Evolutionary conservation across 2,888 invertebrate genomes (phyloP), one percentile per base, ranked within the genome.

Genomic region (Pollenia amentaria): DNA sequence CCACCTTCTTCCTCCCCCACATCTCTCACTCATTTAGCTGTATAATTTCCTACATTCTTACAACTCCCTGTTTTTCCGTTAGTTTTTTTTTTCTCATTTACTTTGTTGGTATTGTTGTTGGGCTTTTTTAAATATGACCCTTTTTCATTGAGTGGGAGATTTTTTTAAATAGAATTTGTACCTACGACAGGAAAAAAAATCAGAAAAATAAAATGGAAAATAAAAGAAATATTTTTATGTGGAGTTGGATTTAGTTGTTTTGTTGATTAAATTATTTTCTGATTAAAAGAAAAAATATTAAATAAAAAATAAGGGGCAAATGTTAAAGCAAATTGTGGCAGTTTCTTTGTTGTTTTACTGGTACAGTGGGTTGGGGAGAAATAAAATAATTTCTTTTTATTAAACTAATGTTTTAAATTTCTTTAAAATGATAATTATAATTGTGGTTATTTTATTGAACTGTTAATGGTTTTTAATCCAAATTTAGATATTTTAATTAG

Each of bases 61-160:
- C 46, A 62, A 69, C 84, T 84, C 73, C 73, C 75, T 80, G 38
- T 57, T 70, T 83, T 72, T 78, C 67, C 70, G 57, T 78, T 69
- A 60, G 9, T 48, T 78, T 62, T 65, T 46, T 62, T 29, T 10
- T n/a, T 65, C 16, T 21, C 12, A n/a, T 8, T 73, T 67, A 8
- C 38, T 77, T 7, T 67, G n/a, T 3, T 72, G 29, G 2, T 29
- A 29, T 29, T 29, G 29, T 78, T 46, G 18, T 18, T 29, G 29
- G 44, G 48, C 53, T 38, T 53, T 44, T 57, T 21, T 62, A 16
- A 73, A 48, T 55, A 65, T 57, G 69, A 53, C 53, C 72, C 64
- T 72, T 55, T 29, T 78, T 38, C 29, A 46, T 64, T 55, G 21
- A 46, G 16, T 40, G 46, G 65, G 78, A 69, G 75, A 77, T 38